A percentile compares a stretch with the other conserved stretches of the same genome.
These are phyloP conservation scores for Chitala chitala DNA, from an alignment of 2,113 vertebrate genomes.

Conservation along the genomic window DNA sequence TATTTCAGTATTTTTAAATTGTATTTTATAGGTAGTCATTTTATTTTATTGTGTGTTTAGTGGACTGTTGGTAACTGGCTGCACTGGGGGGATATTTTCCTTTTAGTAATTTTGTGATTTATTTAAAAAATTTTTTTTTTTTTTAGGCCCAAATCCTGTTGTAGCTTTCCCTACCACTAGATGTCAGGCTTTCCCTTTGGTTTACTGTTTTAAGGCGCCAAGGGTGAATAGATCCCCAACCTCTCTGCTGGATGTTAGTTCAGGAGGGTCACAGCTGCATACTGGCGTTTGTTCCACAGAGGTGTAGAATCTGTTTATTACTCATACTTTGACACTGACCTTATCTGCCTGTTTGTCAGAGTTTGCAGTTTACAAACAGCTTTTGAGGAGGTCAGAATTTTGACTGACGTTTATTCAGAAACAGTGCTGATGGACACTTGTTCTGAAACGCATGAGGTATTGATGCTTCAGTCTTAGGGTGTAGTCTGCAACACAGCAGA, in stretches of 20 bases:
- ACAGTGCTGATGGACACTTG: not conserved
- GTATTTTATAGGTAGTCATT: not conserved
- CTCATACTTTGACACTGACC: not conserved
- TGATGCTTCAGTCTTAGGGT: no score
- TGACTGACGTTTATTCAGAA: not conserved
- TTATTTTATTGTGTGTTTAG: not conserved
- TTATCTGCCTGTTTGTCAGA: conserved; percentile 1
- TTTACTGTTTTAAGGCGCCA: no score
- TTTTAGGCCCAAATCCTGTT: not conserved
- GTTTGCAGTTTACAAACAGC: conserved; percentile 8
- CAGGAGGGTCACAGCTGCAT: not conserved
- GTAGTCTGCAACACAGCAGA: no score
- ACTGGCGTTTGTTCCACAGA: not conserved
- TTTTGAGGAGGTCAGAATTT: not conserved
- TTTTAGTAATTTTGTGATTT: not conserved
- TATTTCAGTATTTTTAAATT: conserved; percentile 12
- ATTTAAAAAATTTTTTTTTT: not conserved
- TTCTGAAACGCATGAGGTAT: no score
- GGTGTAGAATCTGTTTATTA: not conserved
- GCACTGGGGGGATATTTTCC: not conserved
- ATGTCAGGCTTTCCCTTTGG: conserved; percentile 8
- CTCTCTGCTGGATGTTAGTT: not conserved
- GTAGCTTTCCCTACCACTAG: conserved; percentile 10
- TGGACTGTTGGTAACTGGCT: not conserved
- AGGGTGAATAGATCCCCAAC: not conserved